A percentile compares a stretch with the other conserved stretches of the same genome.
phyloP scores from a whole-genome alignment of 2,888 invertebrate species.

The Galerucella nymphaeae region DNA sequence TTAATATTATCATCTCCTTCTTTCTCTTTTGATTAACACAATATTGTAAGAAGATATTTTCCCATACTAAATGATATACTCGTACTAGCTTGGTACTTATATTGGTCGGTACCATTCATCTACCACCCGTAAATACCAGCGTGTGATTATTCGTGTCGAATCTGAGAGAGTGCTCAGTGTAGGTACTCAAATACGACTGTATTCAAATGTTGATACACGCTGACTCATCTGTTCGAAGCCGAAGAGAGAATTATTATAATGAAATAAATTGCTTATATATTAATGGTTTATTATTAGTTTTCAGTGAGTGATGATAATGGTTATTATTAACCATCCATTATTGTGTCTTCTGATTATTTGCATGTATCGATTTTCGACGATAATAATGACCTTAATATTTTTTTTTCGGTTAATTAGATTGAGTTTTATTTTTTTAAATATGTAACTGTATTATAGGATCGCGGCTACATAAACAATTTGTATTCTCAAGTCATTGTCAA shows the following conservation, averaged over 20 bases:
- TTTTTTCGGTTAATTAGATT: neutral
- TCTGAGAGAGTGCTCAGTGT: constrained; percentile 10
- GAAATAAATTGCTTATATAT: constrained; percentile 63
- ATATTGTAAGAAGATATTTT: constrained; percentile 49
- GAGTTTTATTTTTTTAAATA: neutral
- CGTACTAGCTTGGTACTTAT: constrained; percentile 44
- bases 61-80: constrained; percentile 61
- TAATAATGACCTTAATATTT: neutral
- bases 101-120: constrained; percentile 21
- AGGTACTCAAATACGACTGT: constrained; percentile 26
- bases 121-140: constrained; percentile 43
- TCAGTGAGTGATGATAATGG: constrained; percentile 64
- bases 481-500: no score
- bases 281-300: constrained; percentile 65
- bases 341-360: constrained; percentile 54
- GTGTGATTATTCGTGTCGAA: constrained; percentile 27
- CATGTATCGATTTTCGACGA: constrained; percentile 47
- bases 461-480: no score
- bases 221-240: constrained; percentile 59
- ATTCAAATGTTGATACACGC: constrained; percentile 47
- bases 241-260: constrained; percentile 65
- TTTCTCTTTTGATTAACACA: constrained; percentile 50
- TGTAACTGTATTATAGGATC: neutral
- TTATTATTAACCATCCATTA: constrained; percentile 58
- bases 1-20: constrained; percentile 17